Percentiles rank a stretch among this genome's conserved stretches.
Conservation (phyloP, 2,797 vertebrate species). For the Acanthopagrus latus region DNA sequence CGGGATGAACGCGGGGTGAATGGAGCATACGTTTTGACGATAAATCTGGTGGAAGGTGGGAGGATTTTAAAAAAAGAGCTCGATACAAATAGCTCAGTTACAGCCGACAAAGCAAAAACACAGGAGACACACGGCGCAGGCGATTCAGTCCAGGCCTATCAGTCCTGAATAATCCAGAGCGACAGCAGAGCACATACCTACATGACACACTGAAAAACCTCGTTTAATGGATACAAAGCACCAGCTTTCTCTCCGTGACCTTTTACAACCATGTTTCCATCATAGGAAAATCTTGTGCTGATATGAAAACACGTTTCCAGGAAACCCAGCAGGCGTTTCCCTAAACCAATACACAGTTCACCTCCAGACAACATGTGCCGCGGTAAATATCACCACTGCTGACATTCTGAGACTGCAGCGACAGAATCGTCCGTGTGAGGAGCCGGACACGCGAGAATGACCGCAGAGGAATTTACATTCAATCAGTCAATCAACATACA, state of each 20-base stretch:
- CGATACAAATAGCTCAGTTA: constrained; percentile 67
- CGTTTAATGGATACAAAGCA: constrained; percentile 27
- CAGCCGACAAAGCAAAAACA: constrained; percentile 50
- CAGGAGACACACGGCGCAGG: constrained; percentile 42
- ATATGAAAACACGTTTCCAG: constrained; percentile 41
- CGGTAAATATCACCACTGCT: constrained; percentile 43
- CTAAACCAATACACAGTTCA: constrained; percentile 23
- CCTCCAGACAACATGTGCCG: constrained; percentile 14
- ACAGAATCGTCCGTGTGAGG: constrained; percentile 4
- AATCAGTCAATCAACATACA: constrained; percentile 16
- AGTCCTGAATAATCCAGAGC: constrained; percentile 43
- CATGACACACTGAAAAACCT: constrained; percentile 1
- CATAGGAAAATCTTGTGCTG: constrained; percentile 48
- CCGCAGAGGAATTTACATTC: background rate
- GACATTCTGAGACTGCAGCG: constrained; percentile 4
- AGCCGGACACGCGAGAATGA: constrained; percentile 6
- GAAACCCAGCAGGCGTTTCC: constrained; percentile 23
- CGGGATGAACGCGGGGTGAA: constrained; percentile 60
- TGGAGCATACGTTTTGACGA: constrained; percentile 63
- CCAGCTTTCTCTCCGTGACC: background rate
- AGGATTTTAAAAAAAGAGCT: constrained; percentile 44
- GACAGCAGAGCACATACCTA: background rate
- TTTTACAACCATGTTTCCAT: constrained; percentile 32
- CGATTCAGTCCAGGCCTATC: constrained; percentile 47
- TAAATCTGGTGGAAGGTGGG: constrained; percentile 65